Base-by-base conservation (phyloP, 2,888 invertebrate species). In the Ypsolopha sequella region DNA sequence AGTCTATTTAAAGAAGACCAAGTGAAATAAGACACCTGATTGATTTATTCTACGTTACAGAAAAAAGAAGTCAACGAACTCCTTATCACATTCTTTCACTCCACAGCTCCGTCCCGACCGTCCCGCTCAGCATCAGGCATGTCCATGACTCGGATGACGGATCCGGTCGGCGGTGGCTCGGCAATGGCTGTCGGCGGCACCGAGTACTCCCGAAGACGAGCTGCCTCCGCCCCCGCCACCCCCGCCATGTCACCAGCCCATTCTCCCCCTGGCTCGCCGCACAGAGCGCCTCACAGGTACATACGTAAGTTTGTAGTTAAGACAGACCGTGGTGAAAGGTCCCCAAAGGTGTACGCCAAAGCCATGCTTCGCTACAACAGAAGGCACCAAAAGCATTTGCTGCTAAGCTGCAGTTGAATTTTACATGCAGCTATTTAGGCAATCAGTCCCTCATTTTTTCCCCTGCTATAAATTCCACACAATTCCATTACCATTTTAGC, bases 161-260 rank as follows among this genome's bases (percentile, higher is more conserved):
- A 91, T 52, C 81, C 87, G 43, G 86, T 88, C 58, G 89, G 87
- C 56, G 89, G 88, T 55, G 88, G 90, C 36, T 88, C 91, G 53
- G 90, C 89, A 8, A 86, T 90, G 62, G 91, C 89, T 52, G 84
- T 90, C 52, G 90, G 90, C 8, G 79, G 87, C 60, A 81, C 82
- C 56, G 80, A 88, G 74, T 81, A 89, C 85, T 73, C 88, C 55
- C 64, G 90, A 55, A 61, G 90, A 55, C 79, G 90, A 33, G 90
- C 91, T 9, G 89, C 91, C 48, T 93, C 94, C 10, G 93, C 94
- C 41, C 93, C 93, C 13, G 88, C 89, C 41, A 93, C 94, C 11
- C 94, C 94, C 0, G 89, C 90, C 51, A 80, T 90, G 38, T 94
- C 93, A 43, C 94, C 94, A 46, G 93, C 94, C 48, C 88, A 90